Base-by-base conservation (phyloP, 2,888 invertebrate species). In the Rhabditophanes sp. region DNA sequence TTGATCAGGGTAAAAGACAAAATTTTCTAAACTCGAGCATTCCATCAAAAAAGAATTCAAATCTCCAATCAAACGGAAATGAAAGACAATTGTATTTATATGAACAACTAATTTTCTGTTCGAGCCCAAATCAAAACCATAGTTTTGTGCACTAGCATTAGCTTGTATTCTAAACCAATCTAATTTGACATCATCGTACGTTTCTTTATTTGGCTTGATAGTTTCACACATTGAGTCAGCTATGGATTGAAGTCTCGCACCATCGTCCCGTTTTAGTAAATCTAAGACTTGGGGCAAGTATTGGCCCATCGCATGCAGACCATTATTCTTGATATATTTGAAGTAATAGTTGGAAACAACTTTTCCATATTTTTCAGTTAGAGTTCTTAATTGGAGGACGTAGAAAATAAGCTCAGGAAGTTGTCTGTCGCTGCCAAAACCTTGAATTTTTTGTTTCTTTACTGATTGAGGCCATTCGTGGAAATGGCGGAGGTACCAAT, bases 151-250 rank as follows among this genome's bases (percentile, higher is more conserved):
- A 38, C 85, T 85, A 62, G 84, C 80, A 63, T 80, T 83, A 0
- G 90, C 82, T 66, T 72, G 55, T 7, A 99, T 71, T 46, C 96
- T 75, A 65, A 85, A 85, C 96, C 96, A 99, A 66, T 99, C 96
- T 39, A 93, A 69, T 18, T 96, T 75, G 54, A 93, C 78, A 17
- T 85, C 84, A 46, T 85, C n/a, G n/a, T n/a, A n/a, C n/a, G n/a
- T n/a, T n/a, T n/a, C n/a, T n/a, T n/a, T n/a, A n/a, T n/a, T n/a
- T n/a, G n/a, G n/a, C n/a, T n/a, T n/a, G n/a, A n/a, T n/a, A n/a
- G n/a, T n/a, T n/a, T n/a, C n/a, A n/a, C n/a, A n/a, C n/a, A n/a
- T n/a, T n/a, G n/a, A n/a, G n/a, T n/a, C n/a, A n/a, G n/a, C n/a
- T n/a, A n/a, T n/a, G n/a, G n/a, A n/a, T n/a, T n/a, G n/a, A n/a